A percentile compares a stretch with the other conserved stretches of the same genome.
phyloP scores from a whole-genome alignment of 2,888 invertebrate genomes.

The Cerastis leucographa region DNA sequence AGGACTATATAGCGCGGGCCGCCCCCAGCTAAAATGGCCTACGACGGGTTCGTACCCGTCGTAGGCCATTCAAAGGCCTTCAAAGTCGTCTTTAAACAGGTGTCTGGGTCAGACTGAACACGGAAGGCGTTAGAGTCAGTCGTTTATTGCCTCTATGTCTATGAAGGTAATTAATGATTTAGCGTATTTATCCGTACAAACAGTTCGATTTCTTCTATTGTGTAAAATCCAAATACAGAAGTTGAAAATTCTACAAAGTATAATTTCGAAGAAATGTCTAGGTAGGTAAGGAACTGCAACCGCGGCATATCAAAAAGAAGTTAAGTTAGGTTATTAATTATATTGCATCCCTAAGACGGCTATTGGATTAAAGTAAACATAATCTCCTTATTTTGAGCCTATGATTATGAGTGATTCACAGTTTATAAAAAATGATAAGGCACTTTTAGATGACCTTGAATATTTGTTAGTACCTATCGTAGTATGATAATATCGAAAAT shows the following conservation, averaged over 20 bases:
- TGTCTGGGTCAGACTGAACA: background rate
- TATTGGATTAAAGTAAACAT: constrained; percentile 1
- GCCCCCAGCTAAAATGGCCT: background rate
- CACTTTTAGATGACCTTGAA: constrained; percentile 3
- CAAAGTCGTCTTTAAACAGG: background rate
- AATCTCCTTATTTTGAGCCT: constrained; percentile 15
- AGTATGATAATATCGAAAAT: background rate
- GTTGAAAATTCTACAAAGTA: background rate
- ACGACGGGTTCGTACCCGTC: background rate
- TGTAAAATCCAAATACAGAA: background rate
- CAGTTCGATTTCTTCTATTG: background rate
- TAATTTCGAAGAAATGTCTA: background rate
- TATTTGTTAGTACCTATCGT: too few relatives aligned
- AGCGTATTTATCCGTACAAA: background rate
- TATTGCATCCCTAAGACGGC: constrained; percentile 8
- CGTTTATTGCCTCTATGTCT: too few relatives aligned
- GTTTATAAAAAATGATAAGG: background rate
- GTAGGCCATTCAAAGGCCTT: too few relatives aligned
- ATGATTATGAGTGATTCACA: constrained; percentile 13
- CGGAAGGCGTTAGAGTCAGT: background rate
- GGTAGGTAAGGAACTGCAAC: background rate
- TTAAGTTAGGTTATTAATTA: background rate
- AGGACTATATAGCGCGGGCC: background rate
- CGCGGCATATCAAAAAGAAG: constrained; percentile 2
- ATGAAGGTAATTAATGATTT: background rate